Evolutionary conservation across 1,140 invertebrate genomes (phyloP).

Genomic region (Drosophila sturtevanti): DNA sequence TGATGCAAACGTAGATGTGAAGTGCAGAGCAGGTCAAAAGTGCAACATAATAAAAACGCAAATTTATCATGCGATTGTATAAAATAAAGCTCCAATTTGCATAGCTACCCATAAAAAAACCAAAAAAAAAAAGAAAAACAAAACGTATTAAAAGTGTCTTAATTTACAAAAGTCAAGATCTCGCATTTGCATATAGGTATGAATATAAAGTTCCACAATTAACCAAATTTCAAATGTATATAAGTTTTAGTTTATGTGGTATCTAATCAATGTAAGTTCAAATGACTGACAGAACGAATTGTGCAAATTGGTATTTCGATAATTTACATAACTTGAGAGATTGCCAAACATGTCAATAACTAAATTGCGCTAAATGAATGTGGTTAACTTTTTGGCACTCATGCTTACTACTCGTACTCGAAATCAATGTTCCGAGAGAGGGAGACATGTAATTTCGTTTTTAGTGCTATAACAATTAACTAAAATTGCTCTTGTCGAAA

Average conservation of each 20-base stretch:
- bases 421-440: neutral
- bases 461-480: conserved; percentile 3
- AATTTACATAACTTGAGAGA: neutral
- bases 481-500: neutral
- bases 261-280: neutral
- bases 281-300: conserved; percentile 12
- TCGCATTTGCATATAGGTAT: conserved; percentile 12
- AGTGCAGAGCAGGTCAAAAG: conserved; percentile 35
- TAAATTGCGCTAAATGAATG: conserved; percentile 10
- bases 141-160: neutral
- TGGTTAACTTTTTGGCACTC: conserved; percentile 5
- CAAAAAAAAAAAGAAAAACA: neutral
- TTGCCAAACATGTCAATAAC: conserved; percentile 5
- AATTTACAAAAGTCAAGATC: neutral
- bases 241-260: neutral
- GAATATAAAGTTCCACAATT: neutral
- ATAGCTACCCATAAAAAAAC: conserved; percentile 2
- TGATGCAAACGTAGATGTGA: conserved; percentile 13
- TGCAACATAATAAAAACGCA: conserved; percentile 36
- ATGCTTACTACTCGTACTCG: neutral
- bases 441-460: neutral
- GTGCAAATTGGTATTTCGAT: neutral
- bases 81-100: conserved; percentile 22
- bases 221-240: neutral
- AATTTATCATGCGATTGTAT: conserved; percentile 13